Conservation (phyloP, 2,797 vertebrate genomes). For the Gobio occitaniae region DNA sequence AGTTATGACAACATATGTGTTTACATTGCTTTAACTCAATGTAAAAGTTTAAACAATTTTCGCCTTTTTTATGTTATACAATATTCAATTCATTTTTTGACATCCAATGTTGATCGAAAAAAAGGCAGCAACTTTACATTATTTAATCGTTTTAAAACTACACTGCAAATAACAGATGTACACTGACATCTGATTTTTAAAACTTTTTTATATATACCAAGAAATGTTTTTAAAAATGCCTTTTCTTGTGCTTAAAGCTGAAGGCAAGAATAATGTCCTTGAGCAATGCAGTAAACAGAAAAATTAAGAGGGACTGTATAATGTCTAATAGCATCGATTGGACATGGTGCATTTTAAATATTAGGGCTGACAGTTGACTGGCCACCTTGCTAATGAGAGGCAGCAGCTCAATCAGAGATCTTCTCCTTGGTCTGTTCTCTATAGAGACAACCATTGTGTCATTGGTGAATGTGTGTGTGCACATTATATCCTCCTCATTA, state of each 20-base stretch:
- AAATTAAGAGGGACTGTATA: neutral
- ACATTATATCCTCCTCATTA: conserved; percentile 19
- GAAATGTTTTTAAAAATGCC: neutral
- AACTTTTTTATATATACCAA: neutral
- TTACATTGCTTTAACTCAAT: too few species aligned
- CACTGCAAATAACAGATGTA: too few species aligned
- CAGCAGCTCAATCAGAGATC: conserved; percentile 28
- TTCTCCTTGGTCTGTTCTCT: conserved; percentile 21
- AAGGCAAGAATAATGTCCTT: neutral
- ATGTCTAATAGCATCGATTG: conserved; percentile 19
- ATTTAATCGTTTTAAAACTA: too few species aligned
- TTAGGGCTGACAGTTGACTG: conserved; percentile 35
- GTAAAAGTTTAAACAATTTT: too few species aligned
- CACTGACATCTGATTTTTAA: neutral
- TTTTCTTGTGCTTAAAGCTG: neutral
- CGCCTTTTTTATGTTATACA: too few species aligned
- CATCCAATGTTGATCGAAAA: too few species aligned
- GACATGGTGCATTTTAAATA: conserved; percentile 22
- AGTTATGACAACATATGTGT: too few species aligned
- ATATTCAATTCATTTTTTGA: too few species aligned
- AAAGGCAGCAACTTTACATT: too few species aligned
- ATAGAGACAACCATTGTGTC: conserved; percentile 2
- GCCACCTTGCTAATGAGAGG: conserved; percentile 23
- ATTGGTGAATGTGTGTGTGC: conserved; percentile 11
- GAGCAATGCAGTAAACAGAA: conserved; percentile 12